Evolutionary conservation across 2,888 invertebrate genomes (phyloP).

Genomic region (Phytoseiulus persimilis): DNA sequence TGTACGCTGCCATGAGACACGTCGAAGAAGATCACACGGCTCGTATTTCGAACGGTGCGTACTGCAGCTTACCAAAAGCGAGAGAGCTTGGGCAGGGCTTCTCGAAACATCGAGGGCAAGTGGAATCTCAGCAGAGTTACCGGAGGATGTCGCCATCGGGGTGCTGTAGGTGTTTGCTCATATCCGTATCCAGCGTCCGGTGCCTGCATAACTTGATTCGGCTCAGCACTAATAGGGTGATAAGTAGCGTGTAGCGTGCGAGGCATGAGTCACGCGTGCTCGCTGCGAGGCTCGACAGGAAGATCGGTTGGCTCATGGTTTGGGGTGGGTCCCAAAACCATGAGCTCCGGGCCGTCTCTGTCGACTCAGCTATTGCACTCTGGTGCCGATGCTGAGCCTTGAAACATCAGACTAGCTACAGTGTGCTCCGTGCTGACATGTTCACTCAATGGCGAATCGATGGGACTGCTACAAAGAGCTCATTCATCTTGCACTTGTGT

Average conservation of each 20-base stretch:
- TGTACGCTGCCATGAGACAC: constrained; percentile 25
- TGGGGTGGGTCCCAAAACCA: no score
- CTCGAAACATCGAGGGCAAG: no score
- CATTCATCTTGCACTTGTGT: neutral
- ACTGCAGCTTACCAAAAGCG: no score
- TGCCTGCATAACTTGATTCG: neutral
- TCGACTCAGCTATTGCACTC: neutral
- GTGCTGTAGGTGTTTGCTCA: no score
- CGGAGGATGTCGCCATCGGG: no score
- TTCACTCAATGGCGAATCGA: no score
- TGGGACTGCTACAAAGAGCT: neutral
- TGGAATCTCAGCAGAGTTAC: no score
- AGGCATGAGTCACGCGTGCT: neutral
- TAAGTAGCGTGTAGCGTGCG: neutral
- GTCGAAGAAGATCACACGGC: neutral
- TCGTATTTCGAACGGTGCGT: neutral
- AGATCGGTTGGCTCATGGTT: neutral
- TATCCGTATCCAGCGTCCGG: neutral
- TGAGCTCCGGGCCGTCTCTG: neutral
- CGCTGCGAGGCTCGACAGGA: neutral
- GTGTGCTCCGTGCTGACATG: neutral
- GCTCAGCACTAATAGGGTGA: neutral
- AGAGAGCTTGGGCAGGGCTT: no score
- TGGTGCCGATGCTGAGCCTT: neutral
- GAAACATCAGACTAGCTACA: neutral